Percentiles rank a stretch among this genome's conserved stretches.
Conservation (phyloP, 2,888 invertebrate species). For the Hypsopygia costalis region DNA sequence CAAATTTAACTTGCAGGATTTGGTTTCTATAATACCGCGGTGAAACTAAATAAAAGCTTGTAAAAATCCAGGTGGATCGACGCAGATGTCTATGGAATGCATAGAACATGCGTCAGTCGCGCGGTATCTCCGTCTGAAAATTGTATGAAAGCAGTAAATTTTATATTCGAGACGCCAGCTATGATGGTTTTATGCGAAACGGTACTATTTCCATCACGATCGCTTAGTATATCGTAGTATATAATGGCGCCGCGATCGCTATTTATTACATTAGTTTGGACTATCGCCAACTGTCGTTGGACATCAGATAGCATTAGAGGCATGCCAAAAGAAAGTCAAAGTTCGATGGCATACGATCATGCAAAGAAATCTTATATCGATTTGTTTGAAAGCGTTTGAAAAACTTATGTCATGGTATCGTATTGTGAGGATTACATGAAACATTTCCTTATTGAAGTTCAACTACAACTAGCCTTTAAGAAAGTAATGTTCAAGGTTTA, state of each 20-base stretch:
- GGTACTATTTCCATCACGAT: constrained; percentile 55
- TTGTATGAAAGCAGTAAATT: constrained; percentile 20
- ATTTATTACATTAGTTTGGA: constrained; percentile 71
- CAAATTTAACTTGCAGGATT: no score
- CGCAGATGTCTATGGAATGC: neutral
- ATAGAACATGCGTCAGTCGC: constrained; percentile 25
- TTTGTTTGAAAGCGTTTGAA: neutral
- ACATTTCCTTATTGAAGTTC: no score
- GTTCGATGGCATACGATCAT: constrained; percentile 56
- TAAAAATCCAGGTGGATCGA: no score
- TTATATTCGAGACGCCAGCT: constrained; percentile 22
- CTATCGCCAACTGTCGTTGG: constrained; percentile 51
- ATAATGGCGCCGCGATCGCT: constrained; percentile 60
- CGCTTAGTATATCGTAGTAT: constrained; percentile 48
- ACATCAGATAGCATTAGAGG: constrained; percentile 47
- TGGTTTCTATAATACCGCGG: no score
- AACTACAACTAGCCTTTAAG: no score
- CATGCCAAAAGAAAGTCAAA: constrained; percentile 71
- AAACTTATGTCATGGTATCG: no score
- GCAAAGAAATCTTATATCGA: neutral
- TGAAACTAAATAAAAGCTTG: no score
- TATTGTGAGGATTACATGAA: no score
- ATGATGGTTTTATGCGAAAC: constrained; percentile 31
- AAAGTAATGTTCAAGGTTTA: no score
- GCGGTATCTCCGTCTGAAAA: constrained; percentile 22